Evolutionary conservation across 2,888 invertebrate species (phyloP).

Genomic region (Pristionchus exspectatus): DNA sequence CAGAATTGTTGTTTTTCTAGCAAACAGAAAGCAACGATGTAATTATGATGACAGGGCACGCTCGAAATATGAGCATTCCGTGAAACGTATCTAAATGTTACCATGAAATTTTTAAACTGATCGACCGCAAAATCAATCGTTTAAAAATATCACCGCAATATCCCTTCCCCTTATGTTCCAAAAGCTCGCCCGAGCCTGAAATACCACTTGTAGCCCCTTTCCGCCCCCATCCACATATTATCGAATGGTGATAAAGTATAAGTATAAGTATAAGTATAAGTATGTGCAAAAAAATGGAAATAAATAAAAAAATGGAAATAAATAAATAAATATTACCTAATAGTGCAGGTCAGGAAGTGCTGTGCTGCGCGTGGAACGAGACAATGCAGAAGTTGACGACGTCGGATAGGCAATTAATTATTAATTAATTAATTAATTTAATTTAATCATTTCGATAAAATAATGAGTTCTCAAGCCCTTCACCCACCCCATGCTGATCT

Average conservation of each 20-base stretch:
- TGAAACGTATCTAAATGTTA: background rate
- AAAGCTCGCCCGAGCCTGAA: too few relatives aligned
- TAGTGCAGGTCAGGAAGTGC: slow-evolving; percentile 8
- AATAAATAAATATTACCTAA: background rate
- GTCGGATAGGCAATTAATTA: slow-evolving; percentile 1
- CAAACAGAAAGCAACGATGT: too few relatives aligned
- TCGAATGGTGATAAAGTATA: too few relatives aligned
- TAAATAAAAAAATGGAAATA: background rate
- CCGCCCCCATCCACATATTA: too few relatives aligned
- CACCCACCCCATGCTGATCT: background rate
- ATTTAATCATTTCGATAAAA: background rate
- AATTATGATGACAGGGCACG: too few relatives aligned
- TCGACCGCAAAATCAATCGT: too few relatives aligned
- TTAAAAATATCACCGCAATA: too few relatives aligned
- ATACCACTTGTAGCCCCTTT: too few relatives aligned
- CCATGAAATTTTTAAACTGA: background rate
- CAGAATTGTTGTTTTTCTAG: background rate
- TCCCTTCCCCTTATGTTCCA: too few relatives aligned
- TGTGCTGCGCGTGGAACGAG: slow-evolving; percentile 55
- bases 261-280: too few relatives aligned
- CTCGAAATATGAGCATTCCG: background rate
- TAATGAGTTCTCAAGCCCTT: background rate
- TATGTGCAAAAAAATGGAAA: too few relatives aligned
- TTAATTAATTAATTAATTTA: background rate
- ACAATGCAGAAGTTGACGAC: slow-evolving; percentile 50